A percentile compares a stretch with the other conserved stretches of the same genome.
Conservation (phyloP, 1,140 invertebrate genomes). For the Drosophila kanapiae region DNA sequence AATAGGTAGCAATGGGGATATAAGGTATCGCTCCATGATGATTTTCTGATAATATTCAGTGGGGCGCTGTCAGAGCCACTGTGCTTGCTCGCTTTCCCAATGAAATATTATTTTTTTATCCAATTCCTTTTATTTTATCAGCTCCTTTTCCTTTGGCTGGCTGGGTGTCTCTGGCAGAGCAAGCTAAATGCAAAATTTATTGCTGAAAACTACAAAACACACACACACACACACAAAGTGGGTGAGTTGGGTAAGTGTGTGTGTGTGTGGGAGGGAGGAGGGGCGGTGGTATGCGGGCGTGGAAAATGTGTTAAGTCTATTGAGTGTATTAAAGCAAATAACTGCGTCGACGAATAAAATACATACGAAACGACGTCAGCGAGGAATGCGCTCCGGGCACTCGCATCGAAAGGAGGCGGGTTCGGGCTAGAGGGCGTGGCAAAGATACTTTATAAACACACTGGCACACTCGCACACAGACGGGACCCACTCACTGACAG, state of each 20-base stretch:
- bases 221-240: conserved; percentile 21
- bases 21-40: neutral
- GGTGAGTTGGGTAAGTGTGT: conserved; percentile 22
- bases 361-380: conserved; percentile 49
- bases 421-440: conserved; percentile 18
- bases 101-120: conserved; percentile 38
- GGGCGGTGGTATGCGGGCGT: conserved; percentile 42
- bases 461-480: conserved; percentile 19
- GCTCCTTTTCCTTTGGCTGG: conserved; percentile 17
- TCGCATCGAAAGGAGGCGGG: neutral
- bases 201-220: conserved; percentile 74
- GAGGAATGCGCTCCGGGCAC: conserved; percentile 27
- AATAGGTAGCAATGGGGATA: neutral
- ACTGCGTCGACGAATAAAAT: conserved; percentile 79
- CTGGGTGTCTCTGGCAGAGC: conserved; percentile 61
- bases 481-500: conserved; percentile 28
- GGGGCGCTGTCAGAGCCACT: conserved; percentile 5
- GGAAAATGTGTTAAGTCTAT: conserved; percentile 83
- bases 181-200: conserved; percentile 82
- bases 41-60: conserved; percentile 1
- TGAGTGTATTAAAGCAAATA: conserved; percentile 84
- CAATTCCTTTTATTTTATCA: conserved; percentile 27
- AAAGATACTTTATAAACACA: conserved; percentile 55
- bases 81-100: conserved; percentile 22
- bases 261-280: too few relatives aligned